A percentile compares a stretch with the other conserved stretches of the same genome.
phyloP scores from a whole-genome alignment of 2,113 vertebrate genomes.

The Pandion haliaetus region DNA sequence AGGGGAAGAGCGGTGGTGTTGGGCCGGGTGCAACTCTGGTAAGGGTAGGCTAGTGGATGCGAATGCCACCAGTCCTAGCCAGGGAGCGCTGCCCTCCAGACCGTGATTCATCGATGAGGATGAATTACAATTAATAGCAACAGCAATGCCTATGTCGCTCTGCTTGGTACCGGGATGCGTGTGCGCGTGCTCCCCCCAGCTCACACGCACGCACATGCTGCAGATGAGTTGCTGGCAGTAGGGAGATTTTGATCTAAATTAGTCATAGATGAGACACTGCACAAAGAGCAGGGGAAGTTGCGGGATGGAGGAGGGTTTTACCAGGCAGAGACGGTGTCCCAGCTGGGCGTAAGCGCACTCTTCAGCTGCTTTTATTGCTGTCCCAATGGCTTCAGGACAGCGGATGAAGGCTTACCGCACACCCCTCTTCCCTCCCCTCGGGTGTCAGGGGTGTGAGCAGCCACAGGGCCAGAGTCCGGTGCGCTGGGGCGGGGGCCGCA shows the following conservation, averaged over 20 bases:
- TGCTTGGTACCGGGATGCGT: rapidly evolving
- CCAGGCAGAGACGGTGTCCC: neutral
- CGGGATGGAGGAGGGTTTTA: neutral
- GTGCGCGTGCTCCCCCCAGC: rapidly evolving
- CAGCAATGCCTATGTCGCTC: rapidly evolving
- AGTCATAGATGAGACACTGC: neutral
- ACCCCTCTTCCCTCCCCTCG: neutral
- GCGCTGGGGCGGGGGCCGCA: rapidly evolving
- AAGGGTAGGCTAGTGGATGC: neutral
- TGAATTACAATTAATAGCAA: neutral
- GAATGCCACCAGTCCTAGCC: rapidly evolving
- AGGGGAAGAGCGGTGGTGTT: too few species aligned
- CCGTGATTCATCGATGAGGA: neutral
- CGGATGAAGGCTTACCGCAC: rapidly evolving
- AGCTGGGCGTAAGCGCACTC: rapidly evolving
- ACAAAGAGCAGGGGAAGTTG: neutral
- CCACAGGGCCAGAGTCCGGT: neutral
- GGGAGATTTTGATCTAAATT: neutral
- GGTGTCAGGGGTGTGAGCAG: rapidly evolving
- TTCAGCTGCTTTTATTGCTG: neutral
- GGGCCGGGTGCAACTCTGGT: neutral
- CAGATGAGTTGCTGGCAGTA: neutral
- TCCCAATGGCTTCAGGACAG: rapidly evolving
- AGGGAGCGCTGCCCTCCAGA: neutral
- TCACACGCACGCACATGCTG: rapidly evolving